Evolutionary conservation across 1,140 invertebrate species (phyloP).

Genomic region (Drosophila mauritiana): DNA sequence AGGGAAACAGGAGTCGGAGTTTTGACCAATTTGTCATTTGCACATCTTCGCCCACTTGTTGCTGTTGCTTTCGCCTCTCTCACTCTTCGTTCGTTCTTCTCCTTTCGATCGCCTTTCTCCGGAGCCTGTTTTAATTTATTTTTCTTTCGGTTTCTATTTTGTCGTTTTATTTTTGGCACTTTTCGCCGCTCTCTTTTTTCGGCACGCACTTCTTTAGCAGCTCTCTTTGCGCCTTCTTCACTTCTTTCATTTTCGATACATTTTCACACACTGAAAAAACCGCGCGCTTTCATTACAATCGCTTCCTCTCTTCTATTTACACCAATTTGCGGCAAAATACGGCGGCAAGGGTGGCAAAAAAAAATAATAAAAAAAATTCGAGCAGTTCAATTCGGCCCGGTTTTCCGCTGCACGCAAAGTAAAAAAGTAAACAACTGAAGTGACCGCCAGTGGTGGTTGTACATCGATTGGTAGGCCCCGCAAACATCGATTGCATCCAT

Average conservation of each 20-base stretch:
- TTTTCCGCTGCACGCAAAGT: constrained; percentile 42
- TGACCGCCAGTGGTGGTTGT: background rate
- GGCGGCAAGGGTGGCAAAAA: constrained; percentile 1
- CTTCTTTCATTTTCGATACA: constrained; percentile 51
- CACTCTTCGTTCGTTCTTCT: constrained; percentile 12
- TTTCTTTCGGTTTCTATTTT: background rate
- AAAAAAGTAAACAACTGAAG: constrained; percentile 16
- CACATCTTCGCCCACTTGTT: constrained; percentile 54
- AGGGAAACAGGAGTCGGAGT: constrained; percentile 53
- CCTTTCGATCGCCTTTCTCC: constrained; percentile 12
- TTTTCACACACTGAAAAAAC: constrained; percentile 16
- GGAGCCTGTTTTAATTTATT: constrained; percentile 5
- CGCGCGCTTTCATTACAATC: constrained; percentile 1
- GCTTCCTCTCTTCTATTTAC: constrained; percentile 9
- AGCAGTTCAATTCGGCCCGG: constrained; percentile 27
- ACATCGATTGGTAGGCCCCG: background rate
- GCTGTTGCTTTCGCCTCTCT: constrained; percentile 25
- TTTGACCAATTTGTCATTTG: constrained; percentile 55
- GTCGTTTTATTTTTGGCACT: constrained; percentile 46
- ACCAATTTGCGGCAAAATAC: constrained; percentile 17
- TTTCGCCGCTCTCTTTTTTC: constrained; percentile 25
- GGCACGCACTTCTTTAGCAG: constrained; percentile 45
- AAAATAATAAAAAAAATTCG: constrained; percentile 38
- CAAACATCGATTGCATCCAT: background rate
- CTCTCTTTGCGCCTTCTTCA: constrained; percentile 36